Conservation (phyloP, 2,797 vertebrate species). For the Paramormyrops hopkinsi region DNA sequence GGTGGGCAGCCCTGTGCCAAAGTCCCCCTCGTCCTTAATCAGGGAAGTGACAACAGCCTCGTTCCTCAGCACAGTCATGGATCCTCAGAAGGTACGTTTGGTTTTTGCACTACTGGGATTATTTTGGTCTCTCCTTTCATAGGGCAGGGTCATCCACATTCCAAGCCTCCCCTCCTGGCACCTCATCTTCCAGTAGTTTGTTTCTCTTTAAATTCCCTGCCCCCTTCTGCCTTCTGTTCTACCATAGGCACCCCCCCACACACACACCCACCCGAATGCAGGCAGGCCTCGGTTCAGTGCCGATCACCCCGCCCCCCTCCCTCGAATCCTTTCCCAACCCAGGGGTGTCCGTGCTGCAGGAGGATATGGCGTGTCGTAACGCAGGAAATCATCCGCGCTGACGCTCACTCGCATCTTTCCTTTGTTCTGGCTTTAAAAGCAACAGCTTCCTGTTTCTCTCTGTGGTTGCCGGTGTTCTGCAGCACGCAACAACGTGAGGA, state of each 20-base stretch:
- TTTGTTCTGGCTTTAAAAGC: background rate
- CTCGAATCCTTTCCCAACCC: background rate
- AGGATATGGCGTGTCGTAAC: background rate
- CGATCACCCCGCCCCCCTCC: background rate
- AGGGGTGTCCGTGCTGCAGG: background rate
- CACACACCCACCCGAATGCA: background rate
- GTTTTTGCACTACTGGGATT: background rate
- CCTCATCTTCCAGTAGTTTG: background rate
- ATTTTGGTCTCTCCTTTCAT: background rate
- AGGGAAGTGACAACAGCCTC: constrained; percentile 77
- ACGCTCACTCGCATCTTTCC: background rate
- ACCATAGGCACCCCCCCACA: background rate
- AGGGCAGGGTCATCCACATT: background rate
- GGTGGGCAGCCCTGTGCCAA: constrained; percentile 58
- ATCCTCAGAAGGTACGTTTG: constrained; percentile 62
- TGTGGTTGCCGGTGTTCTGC: background rate
- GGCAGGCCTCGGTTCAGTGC: background rate
- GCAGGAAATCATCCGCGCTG: background rate
- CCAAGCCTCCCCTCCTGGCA: background rate
- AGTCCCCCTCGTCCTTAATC: constrained; percentile 56
- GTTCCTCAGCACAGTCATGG: constrained; percentile 71
- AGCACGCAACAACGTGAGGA: background rate
- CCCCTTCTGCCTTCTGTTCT: background rate
- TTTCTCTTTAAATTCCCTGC: background rate
- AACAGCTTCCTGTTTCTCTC: background rate